A percentile compares a stretch with the other conserved stretches of the same genome.
Conservation (phyloP, 2,113 vertebrate genomes). For the Melanocharis versteri region DNA sequence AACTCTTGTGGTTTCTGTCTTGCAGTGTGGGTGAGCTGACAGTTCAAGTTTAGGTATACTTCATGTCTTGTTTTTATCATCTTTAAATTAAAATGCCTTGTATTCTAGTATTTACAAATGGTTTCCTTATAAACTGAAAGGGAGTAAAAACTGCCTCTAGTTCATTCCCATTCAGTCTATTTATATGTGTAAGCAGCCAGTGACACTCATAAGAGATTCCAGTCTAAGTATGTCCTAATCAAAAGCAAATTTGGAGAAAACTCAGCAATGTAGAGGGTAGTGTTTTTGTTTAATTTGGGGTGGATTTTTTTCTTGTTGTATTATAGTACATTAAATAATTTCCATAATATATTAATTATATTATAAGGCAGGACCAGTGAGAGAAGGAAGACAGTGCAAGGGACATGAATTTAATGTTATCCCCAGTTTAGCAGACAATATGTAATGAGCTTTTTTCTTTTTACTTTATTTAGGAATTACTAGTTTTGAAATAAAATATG, state of each 20-base stretch:
- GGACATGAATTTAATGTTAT: background rate
- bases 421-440: background rate
- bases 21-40: background rate
- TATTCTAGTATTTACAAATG: background rate
- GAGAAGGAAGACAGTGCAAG: background rate
- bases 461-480: background rate
- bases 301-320: background rate
- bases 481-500: background rate
- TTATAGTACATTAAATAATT: background rate
- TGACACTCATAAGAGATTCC: background rate
- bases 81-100: background rate
- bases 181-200: background rate
- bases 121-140: background rate
- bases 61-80: background rate
- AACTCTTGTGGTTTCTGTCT: background rate
- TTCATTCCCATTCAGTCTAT: background rate
- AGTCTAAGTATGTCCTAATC: background rate
- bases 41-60: background rate
- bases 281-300: background rate
- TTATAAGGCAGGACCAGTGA: background rate
- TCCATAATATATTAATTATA: background rate
- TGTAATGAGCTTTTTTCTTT: background rate
- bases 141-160: fast-evolving
- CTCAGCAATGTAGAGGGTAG: background rate
- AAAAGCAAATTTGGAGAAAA: background rate